Percentiles rank a stretch among this genome's conserved stretches.
Conservation (phyloP, 1,140 invertebrate species). For the Capitella teleta region DNA sequence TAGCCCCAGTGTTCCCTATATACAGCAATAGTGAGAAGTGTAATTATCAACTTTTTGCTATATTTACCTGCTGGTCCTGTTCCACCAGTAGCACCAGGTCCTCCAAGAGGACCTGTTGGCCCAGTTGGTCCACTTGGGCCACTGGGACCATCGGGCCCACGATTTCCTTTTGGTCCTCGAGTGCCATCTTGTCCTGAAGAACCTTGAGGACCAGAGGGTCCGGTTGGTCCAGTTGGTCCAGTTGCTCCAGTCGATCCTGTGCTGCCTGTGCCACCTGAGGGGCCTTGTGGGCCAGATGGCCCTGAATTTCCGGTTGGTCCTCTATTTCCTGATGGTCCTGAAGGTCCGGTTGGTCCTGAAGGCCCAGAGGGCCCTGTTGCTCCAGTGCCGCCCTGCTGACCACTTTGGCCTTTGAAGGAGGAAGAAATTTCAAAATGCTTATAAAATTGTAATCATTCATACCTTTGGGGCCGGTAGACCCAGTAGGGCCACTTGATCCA, state of each 20-base stretch:
- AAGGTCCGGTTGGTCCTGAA: background rate
- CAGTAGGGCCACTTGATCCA: constrained; percentile 5
- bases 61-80: background rate
- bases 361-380: background rate
- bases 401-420: no score
- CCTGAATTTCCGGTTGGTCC: constrained; percentile 12
- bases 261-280: constrained; percentile 9
- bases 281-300: background rate
- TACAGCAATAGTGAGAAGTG: no score
- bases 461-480: constrained; percentile 6
- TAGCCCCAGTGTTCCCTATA: no score
- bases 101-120: constrained; percentile 3
- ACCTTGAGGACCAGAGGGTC: constrained; percentile 2
- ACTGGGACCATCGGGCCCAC: constrained; percentile 1
- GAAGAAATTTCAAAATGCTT: constrained; percentile 5
- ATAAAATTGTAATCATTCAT: background rate
- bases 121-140: constrained; percentile 6
- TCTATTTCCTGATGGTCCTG: background rate
- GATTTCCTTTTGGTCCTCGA: background rate
- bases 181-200: constrained; percentile 3
- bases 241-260: constrained; percentile 1
- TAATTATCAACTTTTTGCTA: no score
- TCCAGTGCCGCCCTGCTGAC: background rate
- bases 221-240: constrained; percentile 6
- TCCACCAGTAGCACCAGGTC: constrained; percentile 4